Evolutionary conservation across 1,140 invertebrate genomes (phyloP).

Genomic region (Leptinotarsa lineolata): DNA sequence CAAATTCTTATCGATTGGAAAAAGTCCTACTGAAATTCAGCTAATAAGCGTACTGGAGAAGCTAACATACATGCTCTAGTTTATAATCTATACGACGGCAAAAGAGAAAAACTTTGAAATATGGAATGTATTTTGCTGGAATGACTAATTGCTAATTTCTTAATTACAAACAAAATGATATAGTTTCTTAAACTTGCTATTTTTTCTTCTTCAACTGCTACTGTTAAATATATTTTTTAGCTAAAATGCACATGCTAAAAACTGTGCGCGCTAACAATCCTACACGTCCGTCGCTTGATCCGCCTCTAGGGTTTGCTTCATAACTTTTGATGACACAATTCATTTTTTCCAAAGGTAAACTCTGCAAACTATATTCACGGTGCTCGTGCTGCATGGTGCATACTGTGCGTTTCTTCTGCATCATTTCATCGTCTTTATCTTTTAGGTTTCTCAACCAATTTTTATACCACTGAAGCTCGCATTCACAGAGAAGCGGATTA

Average conservation of each 20-base stretch:
- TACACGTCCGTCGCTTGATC: slow-evolving; percentile 4
- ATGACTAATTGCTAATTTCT: not conserved
- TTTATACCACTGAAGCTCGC: slow-evolving; percentile 84
- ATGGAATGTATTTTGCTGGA: not conserved
- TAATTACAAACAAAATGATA: slow-evolving; percentile 1
- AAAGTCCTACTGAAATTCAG: not conserved
- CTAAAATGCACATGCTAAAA: slow-evolving; percentile 33
- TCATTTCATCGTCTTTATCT: slow-evolving; percentile 81
- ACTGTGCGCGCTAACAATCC: not conserved
- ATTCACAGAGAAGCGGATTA: slow-evolving; percentile 86
- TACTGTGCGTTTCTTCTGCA: slow-evolving; percentile 81
- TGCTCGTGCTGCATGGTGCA: slow-evolving; percentile 76
- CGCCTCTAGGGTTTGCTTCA: slow-evolving; percentile 42
- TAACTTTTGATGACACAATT: slow-evolving; percentile 72
- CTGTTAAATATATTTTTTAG: slow-evolving; percentile 29
- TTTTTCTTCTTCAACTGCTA: not conserved
- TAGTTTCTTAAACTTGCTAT: not conserved
- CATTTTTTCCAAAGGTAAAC: slow-evolving; percentile 79
- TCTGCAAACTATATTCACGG: slow-evolving; percentile 78
- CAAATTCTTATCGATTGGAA: not conserved
- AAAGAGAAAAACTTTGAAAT: slow-evolving; percentile 16
- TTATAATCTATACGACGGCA: not conserved
- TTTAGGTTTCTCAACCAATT: slow-evolving; percentile 75
- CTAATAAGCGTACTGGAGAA: slow-evolving; percentile 2
- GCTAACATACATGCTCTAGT: slow-evolving; percentile 16